phyloP scores from a whole-genome alignment of 1,140 invertebrate species.

The Drosophila lini region DNA sequence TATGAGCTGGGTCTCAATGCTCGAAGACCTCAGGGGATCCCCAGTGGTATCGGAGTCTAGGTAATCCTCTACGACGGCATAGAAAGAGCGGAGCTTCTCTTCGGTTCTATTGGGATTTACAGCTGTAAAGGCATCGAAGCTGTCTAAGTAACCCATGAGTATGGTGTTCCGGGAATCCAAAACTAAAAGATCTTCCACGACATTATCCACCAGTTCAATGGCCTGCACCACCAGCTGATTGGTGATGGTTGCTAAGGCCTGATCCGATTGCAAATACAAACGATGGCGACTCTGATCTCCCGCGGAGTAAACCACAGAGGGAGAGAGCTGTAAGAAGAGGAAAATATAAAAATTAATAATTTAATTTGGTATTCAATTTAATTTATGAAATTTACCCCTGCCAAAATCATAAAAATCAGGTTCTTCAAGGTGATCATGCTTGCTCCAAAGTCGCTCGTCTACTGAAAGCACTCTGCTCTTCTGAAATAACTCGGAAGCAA shows the following conservation, averaged over 20 bases:
- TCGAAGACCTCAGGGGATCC: slow-evolving; percentile 26
- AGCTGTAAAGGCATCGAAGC: slow-evolving; percentile 46
- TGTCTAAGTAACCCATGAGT: slow-evolving; percentile 40
- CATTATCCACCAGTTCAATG: slow-evolving; percentile 58
- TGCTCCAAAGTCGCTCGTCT: slow-evolving; percentile 43
- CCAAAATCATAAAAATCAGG: neutral
- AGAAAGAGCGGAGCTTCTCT: slow-evolving; percentile 45
- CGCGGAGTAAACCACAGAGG: neutral
- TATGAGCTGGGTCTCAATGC: slow-evolving; percentile 59
- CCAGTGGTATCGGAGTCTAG: slow-evolving; percentile 56
- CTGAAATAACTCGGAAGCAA: slow-evolving; percentile 26
- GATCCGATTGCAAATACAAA: slow-evolving; percentile 53
- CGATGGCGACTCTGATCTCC: slow-evolving; percentile 53
- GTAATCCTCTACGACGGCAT: slow-evolving; percentile 45
- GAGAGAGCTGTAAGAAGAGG: neutral
- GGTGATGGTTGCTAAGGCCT: slow-evolving; percentile 45
- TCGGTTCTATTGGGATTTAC: slow-evolving; percentile 32
- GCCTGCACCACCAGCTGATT: slow-evolving; percentile 46
- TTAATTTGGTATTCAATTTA: neutral
- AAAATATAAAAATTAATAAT: no score
- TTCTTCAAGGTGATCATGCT: slow-evolving; percentile 32
- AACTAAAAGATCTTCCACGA: slow-evolving; percentile 61
- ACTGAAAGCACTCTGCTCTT: slow-evolving; percentile 35
- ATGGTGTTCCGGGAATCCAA: slow-evolving; percentile 58
- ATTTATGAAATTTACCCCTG: neutral